Evolutionary conservation across 2,888 invertebrate genomes (phyloP).

Genomic region (Caenorhabditis drosophilae): DNA sequence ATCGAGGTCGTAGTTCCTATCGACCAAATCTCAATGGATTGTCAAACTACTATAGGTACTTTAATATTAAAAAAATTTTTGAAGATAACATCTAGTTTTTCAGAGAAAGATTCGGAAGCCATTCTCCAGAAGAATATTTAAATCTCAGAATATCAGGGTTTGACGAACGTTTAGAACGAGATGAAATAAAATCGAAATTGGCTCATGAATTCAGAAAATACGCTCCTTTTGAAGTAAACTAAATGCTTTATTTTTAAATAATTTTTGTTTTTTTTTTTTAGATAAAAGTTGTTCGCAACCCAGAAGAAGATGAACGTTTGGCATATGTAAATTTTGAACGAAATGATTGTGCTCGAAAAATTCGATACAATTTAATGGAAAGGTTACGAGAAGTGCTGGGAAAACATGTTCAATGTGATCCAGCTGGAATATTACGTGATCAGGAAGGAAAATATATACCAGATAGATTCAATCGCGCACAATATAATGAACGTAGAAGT

Average conservation of each 20-base stretch:
- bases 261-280: conserved; percentile 27
- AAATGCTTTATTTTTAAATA: no score
- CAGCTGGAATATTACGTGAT: conserved; percentile 67
- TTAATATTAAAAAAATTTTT: conserved; percentile 2
- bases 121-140: conserved; percentile 68
- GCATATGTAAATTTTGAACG: conserved; percentile 68
- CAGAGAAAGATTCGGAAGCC: conserved; percentile 65
- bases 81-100: conserved; percentile 22
- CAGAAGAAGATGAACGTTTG: conserved; percentile 64
- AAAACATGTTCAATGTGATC: conserved; percentile 61
- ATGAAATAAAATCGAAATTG: conserved; percentile 58
- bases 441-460: conserved; percentile 67
- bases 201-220: conserved; percentile 59
- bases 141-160: conserved; percentile 66
- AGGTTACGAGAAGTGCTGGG: conserved; percentile 55
- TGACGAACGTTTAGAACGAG: conserved; percentile 54
- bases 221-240: conserved; percentile 65
- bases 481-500: conserved; percentile 4
- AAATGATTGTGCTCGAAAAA: conserved; percentile 58
- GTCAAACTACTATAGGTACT: conserved; percentile 35
- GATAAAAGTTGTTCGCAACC: conserved; percentile 66
- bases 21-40: conserved; percentile 26
- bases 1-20: conserved; percentile 28
- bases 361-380: conserved; percentile 51
- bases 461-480: conserved; percentile 62